A percentile compares a stretch with the other conserved stretches of the same genome.
Conservation (phyloP, 1,140 invertebrate species). For the Lepidurus packardi region DNA sequence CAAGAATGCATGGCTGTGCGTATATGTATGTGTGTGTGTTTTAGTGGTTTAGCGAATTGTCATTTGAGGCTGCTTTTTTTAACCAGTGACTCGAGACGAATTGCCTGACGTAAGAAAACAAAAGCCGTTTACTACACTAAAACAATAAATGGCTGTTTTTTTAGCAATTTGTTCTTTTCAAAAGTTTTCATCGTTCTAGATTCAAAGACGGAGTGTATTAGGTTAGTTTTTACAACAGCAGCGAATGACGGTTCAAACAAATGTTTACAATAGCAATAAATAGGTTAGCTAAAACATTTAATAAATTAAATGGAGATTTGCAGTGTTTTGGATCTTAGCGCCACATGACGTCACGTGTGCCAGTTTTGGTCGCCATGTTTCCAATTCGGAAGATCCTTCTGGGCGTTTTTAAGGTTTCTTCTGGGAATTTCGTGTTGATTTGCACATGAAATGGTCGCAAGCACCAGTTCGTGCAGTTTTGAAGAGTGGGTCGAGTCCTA, state of each 20-base stretch:
- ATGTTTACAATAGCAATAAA: not conserved
- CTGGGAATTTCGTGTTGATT: not conserved
- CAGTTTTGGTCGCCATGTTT: too few species aligned
- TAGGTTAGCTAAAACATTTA: not conserved
- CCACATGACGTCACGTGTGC: too few species aligned
- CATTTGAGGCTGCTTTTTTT: constrained; percentile 15
- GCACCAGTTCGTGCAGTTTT: not conserved
- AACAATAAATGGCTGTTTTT: constrained; percentile 22
- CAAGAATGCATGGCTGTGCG: constrained; percentile 7
- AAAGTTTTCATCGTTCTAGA: not conserved
- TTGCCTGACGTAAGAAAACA: not conserved
- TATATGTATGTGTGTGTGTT: not conserved
- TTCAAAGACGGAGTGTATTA: not conserved
- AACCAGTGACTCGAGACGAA: constrained; percentile 10
- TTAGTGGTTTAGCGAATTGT: constrained; percentile 9
- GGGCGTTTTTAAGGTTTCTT: not conserved
- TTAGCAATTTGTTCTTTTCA: not conserved
- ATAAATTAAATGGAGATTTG: not conserved
- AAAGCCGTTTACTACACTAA: not conserved
- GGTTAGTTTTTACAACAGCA: not conserved
- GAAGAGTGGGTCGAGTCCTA: constrained; percentile 1
- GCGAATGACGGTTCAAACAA: not conserved
- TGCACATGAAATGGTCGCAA: not conserved
- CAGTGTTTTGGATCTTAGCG: too few species aligned
- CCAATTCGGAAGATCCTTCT: too few species aligned